phyloP scores from a whole-genome alignment of 2,888 invertebrate species.

The Teinopalpus imperialis region DNA sequence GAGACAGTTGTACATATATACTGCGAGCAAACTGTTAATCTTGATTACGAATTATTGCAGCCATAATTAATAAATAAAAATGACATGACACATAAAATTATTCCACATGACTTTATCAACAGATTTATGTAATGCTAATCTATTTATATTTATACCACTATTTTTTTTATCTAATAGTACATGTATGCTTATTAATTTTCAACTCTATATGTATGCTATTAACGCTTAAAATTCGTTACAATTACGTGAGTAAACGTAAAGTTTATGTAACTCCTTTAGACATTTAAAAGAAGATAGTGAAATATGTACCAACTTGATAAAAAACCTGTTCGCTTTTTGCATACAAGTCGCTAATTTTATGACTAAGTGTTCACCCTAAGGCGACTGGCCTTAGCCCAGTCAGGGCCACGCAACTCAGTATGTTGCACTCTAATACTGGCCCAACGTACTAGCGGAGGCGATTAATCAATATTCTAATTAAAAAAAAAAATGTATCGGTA shows the following conservation, averaged over 20 bases:
- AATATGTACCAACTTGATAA: conserved; percentile 26
- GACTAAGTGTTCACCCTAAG: conserved; percentile 46
- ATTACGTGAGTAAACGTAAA: not conserved
- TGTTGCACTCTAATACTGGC: conserved; percentile 52
- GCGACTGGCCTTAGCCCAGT: conserved; percentile 63
- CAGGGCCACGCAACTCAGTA: conserved; percentile 55
- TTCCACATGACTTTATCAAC: too few relatives aligned
- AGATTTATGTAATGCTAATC: too few relatives aligned
- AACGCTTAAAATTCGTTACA: not conserved
- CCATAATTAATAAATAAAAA: too few relatives aligned
- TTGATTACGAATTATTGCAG: too few relatives aligned
- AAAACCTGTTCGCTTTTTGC: conserved; percentile 28
- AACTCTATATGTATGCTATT: not conserved
- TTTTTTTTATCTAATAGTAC: too few relatives aligned
- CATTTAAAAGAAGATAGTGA: conserved; percentile 20
- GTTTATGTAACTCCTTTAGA: conserved; percentile 21
- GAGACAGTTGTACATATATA: too few relatives aligned
- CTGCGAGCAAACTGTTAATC: too few relatives aligned
- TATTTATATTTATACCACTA: too few relatives aligned
- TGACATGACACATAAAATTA: too few relatives aligned
- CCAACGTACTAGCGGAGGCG: conserved; percentile 35
- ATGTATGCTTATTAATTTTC: too few relatives aligned
- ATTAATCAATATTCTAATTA: not conserved
- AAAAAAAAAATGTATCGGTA: too few relatives aligned
- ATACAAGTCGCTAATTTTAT: conserved; percentile 34